Evolutionary conservation across 2,797 vertebrate genomes (phyloP), one percentile per base, ranked within the genome.

Genomic region (Gymnothorax reevesii): DNA sequence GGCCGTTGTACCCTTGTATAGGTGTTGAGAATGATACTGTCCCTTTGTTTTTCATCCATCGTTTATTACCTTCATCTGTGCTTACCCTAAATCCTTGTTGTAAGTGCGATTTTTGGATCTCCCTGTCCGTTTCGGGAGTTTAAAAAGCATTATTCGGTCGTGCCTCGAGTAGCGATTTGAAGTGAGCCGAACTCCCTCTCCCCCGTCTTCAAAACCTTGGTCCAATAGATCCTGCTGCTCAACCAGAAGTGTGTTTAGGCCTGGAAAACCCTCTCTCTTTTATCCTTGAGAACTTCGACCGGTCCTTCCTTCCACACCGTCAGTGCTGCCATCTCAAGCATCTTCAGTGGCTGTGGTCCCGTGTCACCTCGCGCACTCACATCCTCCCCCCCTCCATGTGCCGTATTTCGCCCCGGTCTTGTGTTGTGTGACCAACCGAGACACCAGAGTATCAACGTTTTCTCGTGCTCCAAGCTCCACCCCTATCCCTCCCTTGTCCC

Each of bases 291-390:
- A 95, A 95, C 94, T 94, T 92, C 90, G 89, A 42, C 92, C 83
- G 93, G 92, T 95, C 94, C 94, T 95, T 95, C 94, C 95, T 95
- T 95, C 93, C 94, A 93, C 94, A 91, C 91, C 91, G 92, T 93
- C 88, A 92, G 54, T 90, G 88, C 57, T 90, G 88, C 57, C 90
- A 90, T 84, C 87, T 91, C 92, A 89, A 91, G 92, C 89, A 91
- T 92, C 90, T n/a, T 91, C 93, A 91, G 87, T 92, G 92, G 71
- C 94, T 91, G 93, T 94, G 91, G 88, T 66, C 87, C 88, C 89
- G 88, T 94, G 93, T 93, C 91, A 91, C 92, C 88, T 90, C 89
- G 85, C 91, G 89, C 91, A 88, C 91, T 88, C 89, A 80, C 88
- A 90, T 69, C 89, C 69, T 62, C 83, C 20, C 84, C n/a, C 17